Evolutionary conservation across 2,888 invertebrate species (phyloP).

Genomic region (Dolomedes plantarius): DNA sequence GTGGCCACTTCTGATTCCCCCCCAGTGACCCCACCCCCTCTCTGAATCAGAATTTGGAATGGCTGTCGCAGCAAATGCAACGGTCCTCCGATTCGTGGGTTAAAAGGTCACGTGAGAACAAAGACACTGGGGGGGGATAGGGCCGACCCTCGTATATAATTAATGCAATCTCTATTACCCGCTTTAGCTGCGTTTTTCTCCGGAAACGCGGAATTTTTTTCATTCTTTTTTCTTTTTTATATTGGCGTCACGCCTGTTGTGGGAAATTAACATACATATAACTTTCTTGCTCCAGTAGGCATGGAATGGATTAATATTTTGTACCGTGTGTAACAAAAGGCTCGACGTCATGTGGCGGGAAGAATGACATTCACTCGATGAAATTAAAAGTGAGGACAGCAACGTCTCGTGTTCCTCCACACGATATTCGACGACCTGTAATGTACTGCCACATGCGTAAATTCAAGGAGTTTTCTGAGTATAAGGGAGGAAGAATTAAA

Average conservation of each 20-base stretch:
- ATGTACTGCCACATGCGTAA: too few species aligned
- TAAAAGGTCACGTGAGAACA: slow-evolving; percentile 57
- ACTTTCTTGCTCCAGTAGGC: slow-evolving; percentile 19
- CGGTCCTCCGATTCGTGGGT: slow-evolving; percentile 49
- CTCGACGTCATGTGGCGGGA: neutral
- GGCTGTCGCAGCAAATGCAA: slow-evolving; percentile 47
- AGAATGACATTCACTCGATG: neutral
- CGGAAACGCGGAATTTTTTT: neutral
- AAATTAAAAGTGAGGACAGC: neutral
- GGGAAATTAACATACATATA: slow-evolving; percentile 55
- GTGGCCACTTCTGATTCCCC: slow-evolving; percentile 1
- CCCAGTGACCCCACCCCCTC: slow-evolving; percentile 26
- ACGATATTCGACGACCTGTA: too few species aligned
- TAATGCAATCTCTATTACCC: slow-evolving; percentile 37
- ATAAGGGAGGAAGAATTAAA: too few species aligned
- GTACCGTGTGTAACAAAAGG: slow-evolving; percentile 1
- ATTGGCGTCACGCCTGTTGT: slow-evolving; percentile 28
- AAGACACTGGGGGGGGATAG: slow-evolving; percentile 1
- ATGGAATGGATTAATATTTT: slow-evolving; percentile 1
- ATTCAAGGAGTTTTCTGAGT: too few species aligned
- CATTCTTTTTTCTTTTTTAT: slow-evolving; percentile 10
- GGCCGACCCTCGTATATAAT: slow-evolving; percentile 41
- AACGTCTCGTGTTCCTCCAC: too few species aligned
- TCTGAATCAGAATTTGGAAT: slow-evolving; percentile 52
- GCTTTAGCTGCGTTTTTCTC: slow-evolving; percentile 14